These are phyloP conservation scores for Hipposideros armiger DNA, from an alignment of 2,113 vertebrate species.

Conservation along the genomic window DNA sequence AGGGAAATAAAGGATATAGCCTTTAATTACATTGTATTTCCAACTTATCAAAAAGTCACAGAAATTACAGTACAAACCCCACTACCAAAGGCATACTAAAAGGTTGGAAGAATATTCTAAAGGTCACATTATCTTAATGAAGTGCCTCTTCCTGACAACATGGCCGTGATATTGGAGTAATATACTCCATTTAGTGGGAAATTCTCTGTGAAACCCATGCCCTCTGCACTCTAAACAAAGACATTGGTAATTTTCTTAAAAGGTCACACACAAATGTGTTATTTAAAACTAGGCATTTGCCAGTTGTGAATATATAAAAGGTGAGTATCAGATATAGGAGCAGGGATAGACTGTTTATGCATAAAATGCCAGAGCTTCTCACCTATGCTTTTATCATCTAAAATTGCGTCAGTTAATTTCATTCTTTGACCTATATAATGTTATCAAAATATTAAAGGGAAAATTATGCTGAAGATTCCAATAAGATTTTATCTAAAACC, in stretches of 20 bases:
- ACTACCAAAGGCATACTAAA: conserved; percentile 79
- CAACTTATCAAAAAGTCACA: conserved; percentile 75
- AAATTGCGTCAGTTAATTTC: conserved; percentile 39
- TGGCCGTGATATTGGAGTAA: conserved; percentile 81
- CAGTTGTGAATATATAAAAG: conserved; percentile 78
- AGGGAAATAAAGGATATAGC: conserved; percentile 56
- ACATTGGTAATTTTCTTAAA: conserved; percentile 87
- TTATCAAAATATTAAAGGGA: conserved; percentile 39
- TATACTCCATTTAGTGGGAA: conserved; percentile 83
- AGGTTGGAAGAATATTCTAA: conserved; percentile 86
- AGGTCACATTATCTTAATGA: conserved; percentile 91
- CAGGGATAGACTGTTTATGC: conserved; percentile 10
- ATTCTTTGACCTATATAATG: conserved; percentile 48
- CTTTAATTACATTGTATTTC: conserved; percentile 72
- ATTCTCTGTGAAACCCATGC: conserved; percentile 78
- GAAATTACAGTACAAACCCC: conserved; percentile 82
- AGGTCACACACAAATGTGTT: conserved; percentile 84
- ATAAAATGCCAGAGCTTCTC: conserved; percentile 71
- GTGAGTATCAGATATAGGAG: conserved; percentile 33
- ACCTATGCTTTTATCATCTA: conserved; percentile 45
- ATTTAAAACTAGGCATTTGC: conserved; percentile 83
- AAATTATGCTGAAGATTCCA: background rate
- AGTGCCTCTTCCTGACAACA: conserved; percentile 87
- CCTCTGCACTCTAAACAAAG: conserved; percentile 88
- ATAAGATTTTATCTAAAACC: background rate